Evolutionary conservation across 2,888 invertebrate species (phyloP).

Genomic region (Oegoconia quadripuncta): DNA sequence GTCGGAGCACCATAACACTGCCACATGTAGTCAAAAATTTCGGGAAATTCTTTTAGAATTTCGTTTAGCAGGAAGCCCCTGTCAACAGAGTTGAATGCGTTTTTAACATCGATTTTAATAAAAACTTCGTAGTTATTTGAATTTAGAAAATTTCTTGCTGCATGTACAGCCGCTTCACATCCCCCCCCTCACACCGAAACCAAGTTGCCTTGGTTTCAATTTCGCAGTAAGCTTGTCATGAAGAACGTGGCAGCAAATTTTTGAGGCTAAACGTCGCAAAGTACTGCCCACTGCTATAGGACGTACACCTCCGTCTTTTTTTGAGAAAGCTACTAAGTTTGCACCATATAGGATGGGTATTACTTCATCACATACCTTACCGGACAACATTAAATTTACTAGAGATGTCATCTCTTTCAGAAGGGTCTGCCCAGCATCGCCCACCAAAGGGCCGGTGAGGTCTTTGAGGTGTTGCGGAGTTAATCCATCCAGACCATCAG

Average conservation of each 20-base stretch:
- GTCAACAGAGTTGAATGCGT: too few relatives aligned
- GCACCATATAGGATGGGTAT: constrained; percentile 3
- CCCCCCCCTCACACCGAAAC: background rate
- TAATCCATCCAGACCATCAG: constrained; percentile 3
- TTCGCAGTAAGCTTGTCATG: background rate
- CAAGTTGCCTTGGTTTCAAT: background rate
- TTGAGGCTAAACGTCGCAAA: background rate
- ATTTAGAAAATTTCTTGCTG: background rate
- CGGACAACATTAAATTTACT: constrained; percentile 7
- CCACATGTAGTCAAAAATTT: background rate
- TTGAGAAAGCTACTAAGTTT: constrained; percentile 8
- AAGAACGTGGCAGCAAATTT: background rate
- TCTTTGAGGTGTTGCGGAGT: constrained; percentile 5
- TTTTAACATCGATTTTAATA: too few relatives aligned
- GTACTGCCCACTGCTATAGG: constrained; percentile 4
- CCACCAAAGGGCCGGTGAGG: background rate
- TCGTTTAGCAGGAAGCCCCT: background rate
- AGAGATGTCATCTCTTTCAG: constrained; percentile 1
- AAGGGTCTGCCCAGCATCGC: constrained; percentile 1
- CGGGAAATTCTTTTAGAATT: too few relatives aligned
- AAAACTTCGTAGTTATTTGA: too few relatives aligned
- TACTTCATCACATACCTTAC: background rate
- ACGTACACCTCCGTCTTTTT: constrained; percentile 11
- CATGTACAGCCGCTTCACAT: constrained; percentile 4
- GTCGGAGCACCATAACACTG: background rate